phyloP scores from a whole-genome alignment of 2,888 invertebrate genomes.

The Ichneumoninae sp. region DNA sequence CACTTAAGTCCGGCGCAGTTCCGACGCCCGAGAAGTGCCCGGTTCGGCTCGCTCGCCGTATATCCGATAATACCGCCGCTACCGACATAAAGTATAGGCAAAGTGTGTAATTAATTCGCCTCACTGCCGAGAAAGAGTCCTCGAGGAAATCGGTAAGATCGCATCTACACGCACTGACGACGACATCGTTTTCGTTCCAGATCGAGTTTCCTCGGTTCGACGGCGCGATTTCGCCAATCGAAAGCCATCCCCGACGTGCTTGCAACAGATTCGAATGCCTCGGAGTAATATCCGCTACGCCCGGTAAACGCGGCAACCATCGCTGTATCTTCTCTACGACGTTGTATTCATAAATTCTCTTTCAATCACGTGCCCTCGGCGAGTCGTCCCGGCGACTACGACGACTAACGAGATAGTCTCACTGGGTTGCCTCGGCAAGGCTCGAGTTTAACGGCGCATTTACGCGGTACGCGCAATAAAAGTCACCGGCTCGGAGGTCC shows the following conservation, averaged over 20 bases:
- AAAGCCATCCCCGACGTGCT: neutral
- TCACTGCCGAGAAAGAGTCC: neutral
- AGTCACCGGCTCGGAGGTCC: slow-evolving; percentile 77
- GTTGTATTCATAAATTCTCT: slow-evolving; percentile 67
- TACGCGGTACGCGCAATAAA: slow-evolving; percentile 81
- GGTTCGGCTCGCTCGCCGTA: slow-evolving; percentile 17
- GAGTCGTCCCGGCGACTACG: slow-evolving; percentile 51
- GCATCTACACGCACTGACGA: slow-evolving; percentile 24
- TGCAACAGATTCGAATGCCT: slow-evolving; percentile 8
- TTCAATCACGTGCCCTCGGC: slow-evolving; percentile 61
- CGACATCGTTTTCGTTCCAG: slow-evolving; percentile 13
- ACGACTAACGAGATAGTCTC: slow-evolving; percentile 73
- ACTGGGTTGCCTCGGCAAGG: slow-evolving; percentile 55
- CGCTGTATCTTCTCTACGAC: slow-evolving; percentile 34
- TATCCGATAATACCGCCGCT: slow-evolving; percentile 38
- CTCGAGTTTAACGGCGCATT: slow-evolving; percentile 76
- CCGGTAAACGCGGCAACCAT: neutral
- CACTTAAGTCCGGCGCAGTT: slow-evolving; percentile 47
- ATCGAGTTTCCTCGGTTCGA: slow-evolving; percentile 9
- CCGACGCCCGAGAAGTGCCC: slow-evolving; percentile 28
- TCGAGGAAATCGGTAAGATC: slow-evolving; percentile 50
- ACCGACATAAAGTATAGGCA: slow-evolving; percentile 10
- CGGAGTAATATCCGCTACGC: slow-evolving; percentile 2
- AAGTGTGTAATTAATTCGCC: slow-evolving; percentile 48
- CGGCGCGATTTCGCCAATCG: neutral